Conservation (phyloP, 2,113 vertebrate genomes). For the Progne subis region DNA sequence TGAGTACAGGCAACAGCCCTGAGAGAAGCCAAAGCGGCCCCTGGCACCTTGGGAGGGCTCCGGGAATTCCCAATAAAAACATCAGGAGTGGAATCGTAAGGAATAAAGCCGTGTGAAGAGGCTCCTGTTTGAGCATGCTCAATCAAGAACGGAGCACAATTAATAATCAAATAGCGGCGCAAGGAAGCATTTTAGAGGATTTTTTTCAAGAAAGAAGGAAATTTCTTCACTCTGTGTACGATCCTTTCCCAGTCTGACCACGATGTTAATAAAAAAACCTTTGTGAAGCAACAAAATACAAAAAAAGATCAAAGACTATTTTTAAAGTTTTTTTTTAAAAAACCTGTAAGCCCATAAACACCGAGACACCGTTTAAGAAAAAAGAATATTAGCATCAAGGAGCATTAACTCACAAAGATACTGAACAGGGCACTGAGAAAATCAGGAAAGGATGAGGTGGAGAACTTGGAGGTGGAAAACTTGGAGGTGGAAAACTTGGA, state of each 20-base stretch:
- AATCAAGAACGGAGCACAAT: not conserved
- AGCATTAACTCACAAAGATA: not conserved
- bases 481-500: too few species aligned
- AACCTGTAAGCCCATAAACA: not conserved
- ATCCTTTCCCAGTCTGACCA: not conserved
- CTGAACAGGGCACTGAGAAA: not conserved
- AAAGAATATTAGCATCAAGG: not conserved
- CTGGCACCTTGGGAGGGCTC: not conserved
- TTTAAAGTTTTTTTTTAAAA: not conserved
- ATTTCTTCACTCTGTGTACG: not conserved
- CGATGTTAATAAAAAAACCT: not conserved
- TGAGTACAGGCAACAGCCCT: not conserved
- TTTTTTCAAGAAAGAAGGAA: not conserved
- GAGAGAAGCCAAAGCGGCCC: not conserved
- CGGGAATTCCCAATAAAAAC: accelerated
- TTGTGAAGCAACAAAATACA: not conserved
- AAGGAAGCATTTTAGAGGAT: not conserved
- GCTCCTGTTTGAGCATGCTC: not conserved
- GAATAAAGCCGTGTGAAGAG: not conserved
- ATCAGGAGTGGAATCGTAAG: not conserved
- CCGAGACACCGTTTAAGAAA: accelerated
- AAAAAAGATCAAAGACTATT: not conserved
- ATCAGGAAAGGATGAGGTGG: accelerated
- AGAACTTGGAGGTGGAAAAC: not conserved
- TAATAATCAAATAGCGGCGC: not conserved